Percentiles rank a stretch among this genome's conserved stretches.
phyloP scores from a whole-genome alignment of 2,888 invertebrate genomes.

The Melanargia galathea region DNA sequence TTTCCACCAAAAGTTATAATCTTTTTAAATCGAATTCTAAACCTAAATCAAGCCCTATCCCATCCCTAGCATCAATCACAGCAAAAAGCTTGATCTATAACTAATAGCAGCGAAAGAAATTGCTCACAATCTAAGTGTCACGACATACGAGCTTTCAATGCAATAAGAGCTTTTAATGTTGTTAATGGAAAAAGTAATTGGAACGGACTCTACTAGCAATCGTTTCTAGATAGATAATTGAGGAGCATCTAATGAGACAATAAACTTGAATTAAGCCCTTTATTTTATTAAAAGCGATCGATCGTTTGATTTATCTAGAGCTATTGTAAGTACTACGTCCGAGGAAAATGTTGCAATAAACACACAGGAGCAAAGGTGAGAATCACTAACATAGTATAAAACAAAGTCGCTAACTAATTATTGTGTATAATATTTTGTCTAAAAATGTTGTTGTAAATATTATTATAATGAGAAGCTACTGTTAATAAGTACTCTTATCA shows the following conservation, averaged over 20 bases:
- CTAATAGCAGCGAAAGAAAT: slow-evolving; percentile 38
- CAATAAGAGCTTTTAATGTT: slow-evolving; percentile 11
- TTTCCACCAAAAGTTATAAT: not conserved
- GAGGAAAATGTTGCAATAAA: not conserved
- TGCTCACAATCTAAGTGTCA: slow-evolving; percentile 34
- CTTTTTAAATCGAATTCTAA: not conserved
- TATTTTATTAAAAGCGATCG: not conserved
- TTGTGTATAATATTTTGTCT: too few relatives aligned
- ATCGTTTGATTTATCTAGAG: not conserved
- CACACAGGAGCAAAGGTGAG: too few relatives aligned
- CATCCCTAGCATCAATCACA: slow-evolving; percentile 16
- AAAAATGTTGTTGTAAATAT: too few relatives aligned
- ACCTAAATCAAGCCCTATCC: not conserved
- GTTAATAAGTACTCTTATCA: too few relatives aligned
- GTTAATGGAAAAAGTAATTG: slow-evolving; percentile 31
- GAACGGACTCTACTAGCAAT: slow-evolving; percentile 25
- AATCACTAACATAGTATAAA: too few relatives aligned
- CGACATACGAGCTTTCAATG: slow-evolving; percentile 30
- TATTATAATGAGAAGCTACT: too few relatives aligned
- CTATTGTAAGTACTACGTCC: not conserved
- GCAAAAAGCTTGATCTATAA: slow-evolving; percentile 33
- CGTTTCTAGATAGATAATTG: slow-evolving; percentile 21
- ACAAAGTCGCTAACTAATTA: too few relatives aligned
- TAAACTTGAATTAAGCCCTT: slow-evolving; percentile 1
- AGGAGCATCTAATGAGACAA: slow-evolving; percentile 11